phyloP scores from a whole-genome alignment of 2,797 vertebrate genomes.

The Premnoplex brunnescens region DNA sequence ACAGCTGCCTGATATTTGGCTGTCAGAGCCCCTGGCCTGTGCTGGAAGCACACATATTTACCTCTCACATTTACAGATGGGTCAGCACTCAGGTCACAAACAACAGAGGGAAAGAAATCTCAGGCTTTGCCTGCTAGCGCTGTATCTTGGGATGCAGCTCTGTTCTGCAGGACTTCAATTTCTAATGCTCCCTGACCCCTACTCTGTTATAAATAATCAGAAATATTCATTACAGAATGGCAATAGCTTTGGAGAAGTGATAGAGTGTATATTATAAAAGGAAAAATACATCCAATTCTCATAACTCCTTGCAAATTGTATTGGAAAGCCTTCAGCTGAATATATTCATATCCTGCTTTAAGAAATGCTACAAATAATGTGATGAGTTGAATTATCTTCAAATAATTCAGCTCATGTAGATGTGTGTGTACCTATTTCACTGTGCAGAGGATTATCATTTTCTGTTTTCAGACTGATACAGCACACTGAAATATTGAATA shows the following conservation, averaged over 20 bases:
- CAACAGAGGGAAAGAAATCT: conserved; percentile 9
- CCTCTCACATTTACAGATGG: neutral
- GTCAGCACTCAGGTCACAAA: conserved; percentile 38
- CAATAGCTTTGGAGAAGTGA: conserved; percentile 40
- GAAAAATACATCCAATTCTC: conserved; percentile 48
- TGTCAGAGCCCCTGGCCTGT: neutral
- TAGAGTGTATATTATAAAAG: conserved; percentile 19
- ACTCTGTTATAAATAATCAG: conserved; percentile 56
- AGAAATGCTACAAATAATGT: conserved; percentile 34
- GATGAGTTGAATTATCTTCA: conserved; percentile 32
- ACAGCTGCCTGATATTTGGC: neutral
- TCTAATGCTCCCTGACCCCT: conserved; percentile 52
- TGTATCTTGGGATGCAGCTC: neutral
- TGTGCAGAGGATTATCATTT: neutral
- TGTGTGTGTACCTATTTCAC: neutral
- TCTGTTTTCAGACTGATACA: conserved; percentile 5
- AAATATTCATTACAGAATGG: conserved; percentile 64
- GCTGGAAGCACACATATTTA: conserved; percentile 32
- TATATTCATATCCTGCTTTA: conserved; percentile 21
- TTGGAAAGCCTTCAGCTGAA: conserved; percentile 49
- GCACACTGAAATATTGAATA: neutral
- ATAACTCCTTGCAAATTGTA: conserved; percentile 51
- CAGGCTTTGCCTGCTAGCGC: neutral
- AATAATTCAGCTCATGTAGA: conserved; percentile 32
- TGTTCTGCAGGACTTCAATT: conserved; percentile 7